These are phyloP conservation scores for Subacronicta megacephala DNA, from an alignment of 2,888 invertebrate genomes.

Conservation along the genomic window DNA sequence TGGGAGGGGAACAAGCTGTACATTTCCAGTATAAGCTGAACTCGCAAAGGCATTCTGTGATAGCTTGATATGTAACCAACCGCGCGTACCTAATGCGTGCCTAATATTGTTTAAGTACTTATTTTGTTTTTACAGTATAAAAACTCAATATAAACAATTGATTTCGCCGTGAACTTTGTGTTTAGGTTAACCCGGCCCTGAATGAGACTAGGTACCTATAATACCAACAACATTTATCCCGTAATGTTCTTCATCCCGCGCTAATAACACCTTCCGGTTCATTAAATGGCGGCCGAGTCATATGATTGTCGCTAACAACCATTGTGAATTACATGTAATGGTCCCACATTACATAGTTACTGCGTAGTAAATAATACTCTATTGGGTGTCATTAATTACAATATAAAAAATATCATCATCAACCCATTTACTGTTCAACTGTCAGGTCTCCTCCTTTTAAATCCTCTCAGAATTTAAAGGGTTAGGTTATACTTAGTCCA, in stretches of 20 bases:
- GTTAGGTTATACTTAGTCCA: background rate
- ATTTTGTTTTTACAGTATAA: too few relatives aligned
- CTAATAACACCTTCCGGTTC: conserved; percentile 75
- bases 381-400: background rate
- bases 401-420: background rate
- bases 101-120: too few relatives aligned
- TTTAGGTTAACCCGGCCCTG: too few relatives aligned
- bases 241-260: conserved; percentile 62
- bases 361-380: background rate
- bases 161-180: too few relatives aligned
- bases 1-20: too few relatives aligned
- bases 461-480: too few relatives aligned
- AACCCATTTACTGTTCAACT: background rate
- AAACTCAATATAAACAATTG: too few relatives aligned
- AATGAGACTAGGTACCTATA: background rate
- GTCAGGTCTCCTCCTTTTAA: too few relatives aligned
- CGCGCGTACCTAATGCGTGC: too few relatives aligned
- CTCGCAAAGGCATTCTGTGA: too few relatives aligned
- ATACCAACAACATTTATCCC: conserved; percentile 28
- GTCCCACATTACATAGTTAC: conserved; percentile 15
- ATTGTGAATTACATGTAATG: conserved; percentile 36
- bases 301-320: conserved; percentile 50
- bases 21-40: too few relatives aligned
- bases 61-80: too few relatives aligned
- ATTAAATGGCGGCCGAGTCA: conserved; percentile 64